phyloP scores from a whole-genome alignment of 2,888 invertebrate species.

The Acleris laterana region DNA sequence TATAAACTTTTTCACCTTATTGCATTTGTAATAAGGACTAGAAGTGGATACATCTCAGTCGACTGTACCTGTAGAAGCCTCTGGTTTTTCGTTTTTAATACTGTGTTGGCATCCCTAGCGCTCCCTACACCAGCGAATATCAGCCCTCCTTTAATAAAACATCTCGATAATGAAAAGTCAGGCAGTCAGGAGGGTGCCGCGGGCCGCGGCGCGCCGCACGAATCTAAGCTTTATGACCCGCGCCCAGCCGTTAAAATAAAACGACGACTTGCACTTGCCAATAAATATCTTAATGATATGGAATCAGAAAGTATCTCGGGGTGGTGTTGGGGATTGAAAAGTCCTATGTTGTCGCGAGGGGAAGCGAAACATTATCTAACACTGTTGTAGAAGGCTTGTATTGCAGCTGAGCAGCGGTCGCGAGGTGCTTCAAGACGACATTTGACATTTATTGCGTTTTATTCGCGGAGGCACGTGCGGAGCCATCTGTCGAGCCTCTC shows the following conservation, averaged over 20 bases:
- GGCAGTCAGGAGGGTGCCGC: constrained; percentile 81
- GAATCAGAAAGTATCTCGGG: constrained; percentile 81
- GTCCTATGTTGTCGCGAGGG: constrained; percentile 52
- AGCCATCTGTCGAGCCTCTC: constrained; percentile 76
- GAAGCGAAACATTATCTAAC: constrained; percentile 55
- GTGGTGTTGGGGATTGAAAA: constrained; percentile 49
- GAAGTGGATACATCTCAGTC: too few species aligned
- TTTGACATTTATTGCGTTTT: constrained; percentile 84
- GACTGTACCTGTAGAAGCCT: neutral
- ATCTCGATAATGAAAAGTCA: constrained; percentile 85
- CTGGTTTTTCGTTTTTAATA: neutral
- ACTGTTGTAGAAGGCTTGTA: constrained; percentile 50
- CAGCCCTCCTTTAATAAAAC: constrained; percentile 82
- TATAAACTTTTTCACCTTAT: too few species aligned
- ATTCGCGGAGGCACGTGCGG: constrained; percentile 78
- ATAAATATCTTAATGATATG: constrained; percentile 84
- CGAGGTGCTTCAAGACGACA: constrained; percentile 56
- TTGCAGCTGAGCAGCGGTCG: constrained; percentile 12
- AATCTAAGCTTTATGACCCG: constrained; percentile 65
- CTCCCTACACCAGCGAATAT: constrained; percentile 60
- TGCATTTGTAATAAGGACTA: too few species aligned
- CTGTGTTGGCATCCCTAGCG: constrained; percentile 65
- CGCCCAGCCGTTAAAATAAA: constrained; percentile 65
- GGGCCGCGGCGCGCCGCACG: constrained; percentile 67
- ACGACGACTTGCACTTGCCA: constrained; percentile 60